Evolutionary conservation across 2,888 invertebrate species (phyloP).

Genomic region (Ecdyonurus torrentis): DNA sequence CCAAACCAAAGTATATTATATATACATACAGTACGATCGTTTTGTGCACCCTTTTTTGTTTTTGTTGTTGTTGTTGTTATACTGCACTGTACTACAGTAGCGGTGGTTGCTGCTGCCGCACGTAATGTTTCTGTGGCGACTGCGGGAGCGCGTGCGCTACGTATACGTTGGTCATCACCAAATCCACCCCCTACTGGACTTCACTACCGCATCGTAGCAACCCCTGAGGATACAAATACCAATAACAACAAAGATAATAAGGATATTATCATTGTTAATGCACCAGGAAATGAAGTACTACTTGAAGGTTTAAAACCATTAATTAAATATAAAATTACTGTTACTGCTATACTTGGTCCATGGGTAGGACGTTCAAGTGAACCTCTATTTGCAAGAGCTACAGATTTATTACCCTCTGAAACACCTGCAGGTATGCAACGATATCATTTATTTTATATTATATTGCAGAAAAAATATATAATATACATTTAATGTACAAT

Average conservation of each 20-base stretch:
- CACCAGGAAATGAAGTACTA: constrained; percentile 57
- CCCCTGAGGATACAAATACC: constrained; percentile 37
- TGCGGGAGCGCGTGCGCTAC: constrained; percentile 73
- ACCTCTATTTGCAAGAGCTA: constrained; percentile 82
- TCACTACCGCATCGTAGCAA: neutral
- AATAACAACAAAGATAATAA: too few relatives aligned
- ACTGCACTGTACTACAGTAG: neutral
- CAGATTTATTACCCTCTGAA: constrained; percentile 37
- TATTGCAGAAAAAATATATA: too few relatives aligned
- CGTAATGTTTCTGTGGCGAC: constrained; percentile 82
- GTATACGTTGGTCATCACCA: constrained; percentile 80
- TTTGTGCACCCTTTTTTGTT: neutral
- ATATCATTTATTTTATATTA: too few relatives aligned
- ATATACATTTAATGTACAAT: too few relatives aligned
- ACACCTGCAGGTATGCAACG: neutral
- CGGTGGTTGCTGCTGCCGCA: constrained; percentile 94
- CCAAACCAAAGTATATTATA: too few relatives aligned
- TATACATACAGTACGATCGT: too few relatives aligned
- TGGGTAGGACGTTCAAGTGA: constrained; percentile 91
- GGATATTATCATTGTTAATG: constrained; percentile 48
- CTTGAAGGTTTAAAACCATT: constrained; percentile 83
- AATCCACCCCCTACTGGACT: neutral
- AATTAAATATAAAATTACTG: constrained; percentile 95
- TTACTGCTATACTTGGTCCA: constrained; percentile 87
- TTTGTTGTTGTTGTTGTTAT: too few relatives aligned